A percentile compares a stretch with the other conserved stretches of the same genome.
Conservation (phyloP, 30 jellyfish, hydroid and myxozoan species). For the Phacellophora camtschatica region DNA sequence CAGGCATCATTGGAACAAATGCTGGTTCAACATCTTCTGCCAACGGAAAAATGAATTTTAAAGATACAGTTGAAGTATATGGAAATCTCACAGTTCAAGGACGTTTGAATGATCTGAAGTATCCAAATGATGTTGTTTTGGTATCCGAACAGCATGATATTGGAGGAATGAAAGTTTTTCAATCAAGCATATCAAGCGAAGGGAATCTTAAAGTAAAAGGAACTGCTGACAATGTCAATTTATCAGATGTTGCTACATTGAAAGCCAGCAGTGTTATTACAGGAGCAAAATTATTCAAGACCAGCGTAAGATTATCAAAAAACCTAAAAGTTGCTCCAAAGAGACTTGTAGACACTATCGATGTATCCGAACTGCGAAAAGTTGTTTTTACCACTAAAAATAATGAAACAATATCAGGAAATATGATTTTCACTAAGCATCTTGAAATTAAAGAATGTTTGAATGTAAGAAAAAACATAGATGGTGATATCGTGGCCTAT, state of each 20-base stretch:
- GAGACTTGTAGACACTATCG: slow-evolving; percentile 48
- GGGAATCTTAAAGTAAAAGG: slow-evolving; percentile 29
- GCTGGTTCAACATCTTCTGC: background rate
- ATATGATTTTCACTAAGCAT: background rate
- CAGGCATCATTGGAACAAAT: background rate
- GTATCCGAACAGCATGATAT: slow-evolving; percentile 21
- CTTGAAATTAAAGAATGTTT: background rate
- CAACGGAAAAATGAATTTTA: background rate
- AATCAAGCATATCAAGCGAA: background rate
- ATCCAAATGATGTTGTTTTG: slow-evolving; percentile 60
- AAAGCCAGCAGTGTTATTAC: slow-evolving; percentile 13
- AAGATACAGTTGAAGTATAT: background rate
- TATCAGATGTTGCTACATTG: slow-evolving; percentile 20
- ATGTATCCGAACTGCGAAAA: slow-evolving; percentile 40
- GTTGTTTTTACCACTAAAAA: background rate
- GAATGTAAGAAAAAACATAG: background rate
- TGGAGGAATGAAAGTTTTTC: slow-evolving; percentile 47
- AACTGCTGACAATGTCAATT: slow-evolving; percentile 37
- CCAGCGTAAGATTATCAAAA: background rate
- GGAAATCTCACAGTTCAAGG: slow-evolving; percentile 44
- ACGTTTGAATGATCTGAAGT: slow-evolving; percentile 6
- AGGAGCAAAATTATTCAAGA: slow-evolving; percentile 21
- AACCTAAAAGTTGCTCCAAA: slow-evolving; percentile 2
- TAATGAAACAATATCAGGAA: slow-evolving; percentile 28
- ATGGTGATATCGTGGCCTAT: background rate